phyloP scores from a whole-genome alignment of 2,113 vertebrate genomes.

The human (Homo sapiens) region GRCh38 chr7:68667501-68668000 shows the following conservation, averaged over 20 bases:
- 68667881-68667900: too few species aligned
- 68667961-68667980: not conserved
- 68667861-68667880: too few species aligned
- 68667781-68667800: not conserved
- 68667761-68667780: not conserved
- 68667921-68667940: not conserved
- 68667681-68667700: not conserved
- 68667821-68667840: not conserved
- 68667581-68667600: not conserved
- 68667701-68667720: not conserved
- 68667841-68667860: not conserved
- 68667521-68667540: not conserved
- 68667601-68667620: not conserved
- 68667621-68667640: not conserved
- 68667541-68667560: not conserved
- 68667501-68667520: not conserved
- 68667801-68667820: not conserved
- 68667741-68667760: not conserved
- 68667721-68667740: not conserved
- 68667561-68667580: not conserved
- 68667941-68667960: not conserved
- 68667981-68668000: not conserved
- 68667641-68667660: not conserved
- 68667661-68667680: not conserved
- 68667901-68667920: not conserved